Base-by-base conservation (phyloP, 1,140 invertebrate genomes). In the Drosophila eugracilis region DNA sequence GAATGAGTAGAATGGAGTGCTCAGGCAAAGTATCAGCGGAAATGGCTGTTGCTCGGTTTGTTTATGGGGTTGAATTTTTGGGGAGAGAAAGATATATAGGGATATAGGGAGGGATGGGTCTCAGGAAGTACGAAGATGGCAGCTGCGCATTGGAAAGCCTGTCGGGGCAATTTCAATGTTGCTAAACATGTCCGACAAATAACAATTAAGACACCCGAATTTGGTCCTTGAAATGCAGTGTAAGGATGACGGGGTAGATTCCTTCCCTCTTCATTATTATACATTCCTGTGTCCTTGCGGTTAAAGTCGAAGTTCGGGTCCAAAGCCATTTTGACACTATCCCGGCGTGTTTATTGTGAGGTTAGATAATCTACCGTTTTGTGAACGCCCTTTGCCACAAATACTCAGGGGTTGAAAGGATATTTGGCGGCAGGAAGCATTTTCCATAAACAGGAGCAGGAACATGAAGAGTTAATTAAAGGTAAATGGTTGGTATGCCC, bases 251-350 rank as follows among this genome's bases (percentile, higher is more conserved):
- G 19, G 59, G 72, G 72, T 66, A 67, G 59, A 9, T 59, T 37
- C 15, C 5, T 19, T 60, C 14, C 36, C 54, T 9, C 45, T 28
- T 34, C 1, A 12, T n/a, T 21, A 44, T n/a, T 19, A n/a, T n/a
- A n/a, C n/a, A n/a, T 32, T 12, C 6, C 36, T 22, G 44, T 9
- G 26, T 4, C 17, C 34, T 50, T 58, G 72, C 32, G 70, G 58
- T 44, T 32, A 15, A 45, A 39, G 55, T 59, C 39, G 44, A 30
- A 41, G 14, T 26, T 45, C 59, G 15, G 54, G 69, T 45, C 75
- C 59, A 57, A 22, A 81, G 71, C 80, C 77, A 86, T 85, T 85
- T 81, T 85, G 72, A 79, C 75, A 73, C 80, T 62, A 42, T 30
- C 41, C 30, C 59, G 59, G 66, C 66, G 73, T 70, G 72, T 86